Conservation (phyloP, 2,797 vertebrate species). For the Sciurus vulgaris region DNA sequence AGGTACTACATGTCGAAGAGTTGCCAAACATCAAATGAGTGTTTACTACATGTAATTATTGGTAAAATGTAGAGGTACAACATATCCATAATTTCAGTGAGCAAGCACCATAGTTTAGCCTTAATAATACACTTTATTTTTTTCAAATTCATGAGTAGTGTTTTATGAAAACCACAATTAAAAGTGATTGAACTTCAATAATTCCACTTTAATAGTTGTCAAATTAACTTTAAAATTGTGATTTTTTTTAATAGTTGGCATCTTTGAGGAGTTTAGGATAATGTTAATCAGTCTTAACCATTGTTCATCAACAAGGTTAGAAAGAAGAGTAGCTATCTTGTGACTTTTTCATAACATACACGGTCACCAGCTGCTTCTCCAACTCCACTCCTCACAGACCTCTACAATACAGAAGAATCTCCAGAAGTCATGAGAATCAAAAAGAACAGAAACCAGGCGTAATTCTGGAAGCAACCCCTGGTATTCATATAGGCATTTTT, state of each 20-base stretch:
- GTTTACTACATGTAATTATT: constrained; percentile 19
- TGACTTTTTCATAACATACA: neutral
- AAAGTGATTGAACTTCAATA: neutral
- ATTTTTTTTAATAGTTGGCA: neutral
- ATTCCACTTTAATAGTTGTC: neutral
- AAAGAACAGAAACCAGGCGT: neutral
- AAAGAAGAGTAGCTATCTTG: neutral
- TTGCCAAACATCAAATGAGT: neutral
- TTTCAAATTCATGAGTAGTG: neutral
- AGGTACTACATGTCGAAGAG: neutral
- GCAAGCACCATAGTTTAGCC: neutral
- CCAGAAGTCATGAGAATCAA: neutral
- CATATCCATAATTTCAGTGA: neutral
- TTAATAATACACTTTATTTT: neutral
- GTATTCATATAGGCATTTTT: neutral
- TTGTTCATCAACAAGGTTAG: neutral
- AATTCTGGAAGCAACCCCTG: neutral
- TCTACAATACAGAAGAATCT: neutral
- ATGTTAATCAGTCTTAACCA: neutral
- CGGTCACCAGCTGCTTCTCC: neutral
- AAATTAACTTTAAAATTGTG: neutral
- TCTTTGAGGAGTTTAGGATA: neutral
- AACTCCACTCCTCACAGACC: fast-evolving
- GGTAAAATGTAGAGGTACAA: neutral
- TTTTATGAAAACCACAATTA: neutral